phyloP scores from a whole-genome alignment of 1,140 invertebrate genomes.

The Steinernema khuongi region DNA sequence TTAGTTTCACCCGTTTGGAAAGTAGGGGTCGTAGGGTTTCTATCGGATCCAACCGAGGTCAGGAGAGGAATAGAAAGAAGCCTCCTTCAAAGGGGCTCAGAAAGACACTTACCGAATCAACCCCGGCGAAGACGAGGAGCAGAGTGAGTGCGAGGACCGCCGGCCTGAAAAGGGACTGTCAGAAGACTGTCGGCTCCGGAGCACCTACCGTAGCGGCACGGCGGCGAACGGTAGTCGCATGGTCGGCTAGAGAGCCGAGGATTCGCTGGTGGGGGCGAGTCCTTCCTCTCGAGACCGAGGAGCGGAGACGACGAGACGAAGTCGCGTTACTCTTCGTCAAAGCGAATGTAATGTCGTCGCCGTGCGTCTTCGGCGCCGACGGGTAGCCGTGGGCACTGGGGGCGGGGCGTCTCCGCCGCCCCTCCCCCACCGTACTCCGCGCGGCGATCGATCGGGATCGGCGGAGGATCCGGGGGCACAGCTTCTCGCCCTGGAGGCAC shows the following conservation, averaged over 20 bases:
- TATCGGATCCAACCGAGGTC: too few relatives aligned
- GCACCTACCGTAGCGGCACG: neutral
- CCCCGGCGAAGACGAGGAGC: neutral
- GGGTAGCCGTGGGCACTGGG: neutral
- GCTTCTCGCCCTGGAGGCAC: neutral
- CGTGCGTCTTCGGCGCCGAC: conserved; percentile 8
- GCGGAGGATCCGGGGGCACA: neutral
- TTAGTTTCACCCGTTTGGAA: too few relatives aligned
- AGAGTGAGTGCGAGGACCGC: neutral
- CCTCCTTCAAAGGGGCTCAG: too few relatives aligned
- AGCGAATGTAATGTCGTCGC: conserved; percentile 11
- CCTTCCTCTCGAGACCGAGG: neutral
- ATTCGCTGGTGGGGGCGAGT: neutral
- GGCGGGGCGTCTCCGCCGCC: neutral
- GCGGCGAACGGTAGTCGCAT: neutral
- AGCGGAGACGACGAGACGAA: neutral
- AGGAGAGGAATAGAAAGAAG: too few relatives aligned
- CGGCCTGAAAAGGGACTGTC: neutral
- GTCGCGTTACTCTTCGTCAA: conserved; percentile 9
- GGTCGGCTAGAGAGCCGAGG: conserved; percentile 5
- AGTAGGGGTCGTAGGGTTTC: too few relatives aligned
- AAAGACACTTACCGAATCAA: conserved; percentile 11
- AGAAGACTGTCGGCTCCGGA: neutral
- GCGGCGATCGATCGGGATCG: conserved; percentile 11
- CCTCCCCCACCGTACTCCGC: neutral